A percentile compares a stretch with the other conserved stretches of the same genome.
phyloP scores from a whole-genome alignment of 2,888 invertebrate genomes.

The Cryptocheilus praepositus region DNA sequence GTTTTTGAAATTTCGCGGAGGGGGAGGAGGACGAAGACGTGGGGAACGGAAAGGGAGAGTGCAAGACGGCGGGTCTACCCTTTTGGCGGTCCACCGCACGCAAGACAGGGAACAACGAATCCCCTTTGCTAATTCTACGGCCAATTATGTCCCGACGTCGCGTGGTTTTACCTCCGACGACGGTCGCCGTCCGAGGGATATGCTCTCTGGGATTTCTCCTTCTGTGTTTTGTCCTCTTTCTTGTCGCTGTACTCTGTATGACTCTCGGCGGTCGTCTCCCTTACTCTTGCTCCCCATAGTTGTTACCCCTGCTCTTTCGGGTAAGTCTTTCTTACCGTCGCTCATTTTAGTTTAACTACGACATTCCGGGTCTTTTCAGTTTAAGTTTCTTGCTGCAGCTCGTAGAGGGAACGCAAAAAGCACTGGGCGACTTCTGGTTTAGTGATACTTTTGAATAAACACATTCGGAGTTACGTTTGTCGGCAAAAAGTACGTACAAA shows the following conservation, averaged over 20 bases:
- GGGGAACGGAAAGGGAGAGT: constrained; percentile 6
- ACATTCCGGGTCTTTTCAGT: too few relatives aligned
- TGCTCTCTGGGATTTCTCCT: constrained; percentile 36
- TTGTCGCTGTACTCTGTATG: background rate
- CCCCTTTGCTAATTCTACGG: constrained; percentile 67
- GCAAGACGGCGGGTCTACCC: constrained; percentile 31
- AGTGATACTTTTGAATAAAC: too few relatives aligned
- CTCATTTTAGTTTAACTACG: too few relatives aligned
- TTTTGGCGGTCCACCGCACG: constrained; percentile 60
- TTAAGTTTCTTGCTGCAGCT: too few relatives aligned
- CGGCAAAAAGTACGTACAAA: too few relatives aligned
- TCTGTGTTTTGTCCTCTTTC: too few relatives aligned
- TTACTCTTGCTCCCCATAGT: background rate
- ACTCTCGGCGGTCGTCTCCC: background rate
- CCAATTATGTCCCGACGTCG: constrained; percentile 63
- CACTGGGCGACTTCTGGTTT: too few relatives aligned
- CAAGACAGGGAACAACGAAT: constrained; percentile 54
- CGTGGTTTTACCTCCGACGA: constrained; percentile 45
- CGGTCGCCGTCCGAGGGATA: constrained; percentile 25
- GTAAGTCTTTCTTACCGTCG: too few relatives aligned
- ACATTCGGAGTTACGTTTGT: too few relatives aligned
- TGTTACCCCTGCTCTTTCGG: background rate
- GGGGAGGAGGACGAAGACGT: constrained; percentile 11
- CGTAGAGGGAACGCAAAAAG: too few relatives aligned
- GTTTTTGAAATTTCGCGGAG: constrained; percentile 55